A percentile compares a stretch with the other conserved stretches of the same genome.
Evolutionary conservation across 2,888 invertebrate species (phyloP).

Genomic region (Ornithoptera alexandrae): DNA sequence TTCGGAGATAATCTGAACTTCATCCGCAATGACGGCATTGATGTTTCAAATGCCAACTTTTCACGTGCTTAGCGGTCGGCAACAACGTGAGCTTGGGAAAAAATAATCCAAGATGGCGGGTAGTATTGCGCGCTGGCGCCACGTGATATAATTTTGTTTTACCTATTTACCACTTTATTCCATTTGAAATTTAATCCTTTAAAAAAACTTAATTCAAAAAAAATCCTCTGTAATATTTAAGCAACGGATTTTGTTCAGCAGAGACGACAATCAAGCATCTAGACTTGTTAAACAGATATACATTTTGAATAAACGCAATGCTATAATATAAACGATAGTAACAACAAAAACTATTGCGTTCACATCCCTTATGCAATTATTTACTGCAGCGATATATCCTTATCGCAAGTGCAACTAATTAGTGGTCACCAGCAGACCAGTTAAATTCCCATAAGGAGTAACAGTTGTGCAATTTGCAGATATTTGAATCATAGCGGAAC

Average conservation of each 20-base stretch:
- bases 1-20: too few species aligned
- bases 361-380: too few species aligned
- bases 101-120: neutral
- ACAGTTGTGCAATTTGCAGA: neutral
- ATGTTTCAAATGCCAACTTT: constrained; percentile 1
- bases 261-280: too few species aligned
- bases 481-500: neutral
- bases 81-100: constrained; percentile 1
- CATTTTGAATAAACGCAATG: too few species aligned
- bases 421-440: too few species aligned
- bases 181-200: neutral
- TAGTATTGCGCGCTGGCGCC: neutral
- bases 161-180: neutral
- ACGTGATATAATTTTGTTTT: neutral
- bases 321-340: too few species aligned
- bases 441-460: too few species aligned
- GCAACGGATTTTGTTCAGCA: too few species aligned
- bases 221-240: neutral
- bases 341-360: too few species aligned
- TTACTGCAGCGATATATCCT: too few species aligned
- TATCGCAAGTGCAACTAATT: too few species aligned
- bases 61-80: constrained; percentile 2
- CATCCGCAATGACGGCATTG: neutral
- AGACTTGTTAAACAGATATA: too few species aligned
- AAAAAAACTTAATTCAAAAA: neutral